Base-by-base conservation (phyloP, 2,888 invertebrate species). In the Dryobota labecula region DNA sequence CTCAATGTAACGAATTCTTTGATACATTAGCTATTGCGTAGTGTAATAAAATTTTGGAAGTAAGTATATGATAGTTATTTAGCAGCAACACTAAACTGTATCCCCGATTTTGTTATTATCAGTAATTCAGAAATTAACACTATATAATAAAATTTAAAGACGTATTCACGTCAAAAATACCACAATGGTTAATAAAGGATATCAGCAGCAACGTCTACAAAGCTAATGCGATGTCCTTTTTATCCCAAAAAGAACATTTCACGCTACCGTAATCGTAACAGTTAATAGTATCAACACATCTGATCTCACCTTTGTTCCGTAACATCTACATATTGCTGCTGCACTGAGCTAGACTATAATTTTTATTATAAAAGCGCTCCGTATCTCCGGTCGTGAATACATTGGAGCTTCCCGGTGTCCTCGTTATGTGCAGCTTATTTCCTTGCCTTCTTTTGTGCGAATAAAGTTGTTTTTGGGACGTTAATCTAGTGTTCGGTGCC, bases 341-440 rank as follows among this genome's bases (percentile, higher is more conserved):
- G 69, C 60, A 20, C 33, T 6, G 54, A 20, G 78, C 11, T 18
- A n/a, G 30, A 49, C 60, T 30, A 30, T 74, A 61, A 78, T 71
- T 78, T 74, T 70, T 74, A 74, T 38, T 45, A 43, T 61, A 68
- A 56, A 54, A 69, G 60, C 43, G 20, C 27, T 18, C 27, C 27
- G 36, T 58, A 67, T 51, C 53, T 54, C 47, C 68, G 27, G 3
- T n/a, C 33, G 27, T 61, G 73, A 58, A 30, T 43, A 47, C 47
- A 78, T 73, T 78, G 58, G 47, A 77, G 53, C 20, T 30, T 54
- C 47, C 24, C 15, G 1, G 41, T 60, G 54, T 60, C 47, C 53
- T 70, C 2, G 38, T 60, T 69, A 33, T 33, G 33, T 43, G 47
- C 11, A 38, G 45, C 36, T 68, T 45, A 45, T 41, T 54, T 45